These are phyloP conservation scores for Lepus timidus DNA, from an alignment of 2,113 vertebrate genomes.

Conservation along the genomic window DNA sequence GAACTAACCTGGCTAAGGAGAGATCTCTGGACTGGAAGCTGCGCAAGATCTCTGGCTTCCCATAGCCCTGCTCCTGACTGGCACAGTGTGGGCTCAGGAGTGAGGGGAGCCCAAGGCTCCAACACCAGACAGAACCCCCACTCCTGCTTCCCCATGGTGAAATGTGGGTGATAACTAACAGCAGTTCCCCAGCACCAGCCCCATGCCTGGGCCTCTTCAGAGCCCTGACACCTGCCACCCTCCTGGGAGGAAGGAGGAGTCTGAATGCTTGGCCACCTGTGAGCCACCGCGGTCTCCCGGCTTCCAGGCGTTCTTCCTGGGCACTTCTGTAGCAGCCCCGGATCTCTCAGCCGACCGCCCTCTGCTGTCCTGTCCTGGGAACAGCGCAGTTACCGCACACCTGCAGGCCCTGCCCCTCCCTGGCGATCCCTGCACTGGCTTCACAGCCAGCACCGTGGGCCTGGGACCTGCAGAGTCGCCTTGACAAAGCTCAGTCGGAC, in stretches of 20 bases:
- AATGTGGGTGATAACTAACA: background rate
- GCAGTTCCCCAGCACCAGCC: background rate
- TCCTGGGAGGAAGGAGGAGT: background rate
- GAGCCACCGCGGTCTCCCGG: background rate
- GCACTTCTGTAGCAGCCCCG: background rate
- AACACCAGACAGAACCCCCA: background rate
- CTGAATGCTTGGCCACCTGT: background rate
- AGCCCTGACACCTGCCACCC: background rate
- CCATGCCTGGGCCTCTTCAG: background rate
- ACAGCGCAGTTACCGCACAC: background rate
- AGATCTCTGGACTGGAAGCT: background rate
- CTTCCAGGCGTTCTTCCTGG: background rate
- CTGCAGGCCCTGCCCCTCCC: background rate
- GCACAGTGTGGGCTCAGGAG: background rate
- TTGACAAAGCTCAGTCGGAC: background rate
- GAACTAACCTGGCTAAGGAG: background rate
- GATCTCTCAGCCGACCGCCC: background rate
- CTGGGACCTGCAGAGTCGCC: too few species aligned
- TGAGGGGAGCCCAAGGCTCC: background rate
- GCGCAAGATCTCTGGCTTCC: background rate
- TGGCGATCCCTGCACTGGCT: background rate
- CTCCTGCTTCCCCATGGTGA: background rate
- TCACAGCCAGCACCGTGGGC: background rate
- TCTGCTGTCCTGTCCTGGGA: constrained; percentile 22
- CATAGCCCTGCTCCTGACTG: background rate